Conservation (phyloP, 2,888 invertebrate genomes). For the Meteorus cinctellus region DNA sequence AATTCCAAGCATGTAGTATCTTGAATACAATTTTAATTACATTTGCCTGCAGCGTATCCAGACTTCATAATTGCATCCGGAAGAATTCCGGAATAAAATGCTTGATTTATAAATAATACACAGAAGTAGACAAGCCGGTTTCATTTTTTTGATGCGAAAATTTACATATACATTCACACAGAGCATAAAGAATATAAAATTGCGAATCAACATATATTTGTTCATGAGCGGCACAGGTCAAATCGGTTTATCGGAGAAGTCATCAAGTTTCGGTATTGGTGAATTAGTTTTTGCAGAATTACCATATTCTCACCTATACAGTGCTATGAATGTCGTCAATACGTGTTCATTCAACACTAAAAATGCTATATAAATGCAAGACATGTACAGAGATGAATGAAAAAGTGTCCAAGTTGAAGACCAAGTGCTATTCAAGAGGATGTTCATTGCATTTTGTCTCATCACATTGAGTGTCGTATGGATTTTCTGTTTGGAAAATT, state of each 20-base stretch:
- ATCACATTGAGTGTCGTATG: conserved; percentile 46
- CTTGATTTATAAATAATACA: not conserved
- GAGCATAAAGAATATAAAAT: not conserved
- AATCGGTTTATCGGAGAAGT: not conserved
- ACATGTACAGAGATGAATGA: not conserved
- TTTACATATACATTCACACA: not conserved
- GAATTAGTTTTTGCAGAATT: not conserved
- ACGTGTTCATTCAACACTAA: not conserved
- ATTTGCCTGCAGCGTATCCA: not conserved
- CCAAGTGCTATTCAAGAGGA: not conserved
- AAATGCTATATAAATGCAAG: not conserved
- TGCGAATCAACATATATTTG: not conserved
- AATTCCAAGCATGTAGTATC: not conserved
- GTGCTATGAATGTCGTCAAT: not conserved
- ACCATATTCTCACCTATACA: not conserved
- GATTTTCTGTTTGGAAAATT: conserved; percentile 56
- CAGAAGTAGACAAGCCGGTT: not conserved
- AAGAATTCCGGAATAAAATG: not conserved
- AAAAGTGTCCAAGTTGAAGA: not conserved
- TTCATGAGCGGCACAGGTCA: not conserved
- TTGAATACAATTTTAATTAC: not conserved
- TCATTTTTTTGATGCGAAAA: not conserved
- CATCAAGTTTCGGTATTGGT: not conserved
- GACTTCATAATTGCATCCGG: conserved; percentile 10
- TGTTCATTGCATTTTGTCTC: conserved; percentile 47